phyloP scores from a whole-genome alignment of 2,113 vertebrate genomes.

The Peromyscus maniculatus region DNA sequence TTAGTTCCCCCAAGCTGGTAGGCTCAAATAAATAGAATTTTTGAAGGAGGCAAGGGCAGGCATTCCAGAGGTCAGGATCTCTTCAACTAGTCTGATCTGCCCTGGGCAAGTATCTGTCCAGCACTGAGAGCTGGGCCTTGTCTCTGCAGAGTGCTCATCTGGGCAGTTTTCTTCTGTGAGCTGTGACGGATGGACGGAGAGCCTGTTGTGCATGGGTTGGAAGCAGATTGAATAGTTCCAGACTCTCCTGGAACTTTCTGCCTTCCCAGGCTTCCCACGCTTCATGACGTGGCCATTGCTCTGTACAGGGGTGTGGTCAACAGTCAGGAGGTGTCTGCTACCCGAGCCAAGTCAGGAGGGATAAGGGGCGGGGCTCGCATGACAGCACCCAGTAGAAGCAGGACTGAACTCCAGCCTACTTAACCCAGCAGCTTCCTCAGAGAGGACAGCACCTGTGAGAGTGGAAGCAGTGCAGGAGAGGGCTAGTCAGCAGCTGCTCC shows the following conservation, averaged over 20 bases:
- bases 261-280: constrained; percentile 52
- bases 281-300: constrained; percentile 9
- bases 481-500: background rate
- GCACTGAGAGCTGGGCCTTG: background rate
- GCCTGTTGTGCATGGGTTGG: background rate
- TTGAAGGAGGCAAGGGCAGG: background rate
- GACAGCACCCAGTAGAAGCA: background rate
- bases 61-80: background rate
- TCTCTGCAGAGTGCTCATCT: background rate
- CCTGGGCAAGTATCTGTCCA: background rate
- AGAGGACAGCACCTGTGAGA: background rate
- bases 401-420: background rate
- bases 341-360: background rate
- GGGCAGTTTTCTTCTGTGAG: background rate
- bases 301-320: constrained; percentile 46
- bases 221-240: background rate
- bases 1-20: background rate
- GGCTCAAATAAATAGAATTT: background rate
- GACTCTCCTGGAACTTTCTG: constrained; percentile 47
- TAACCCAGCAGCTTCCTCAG: background rate
- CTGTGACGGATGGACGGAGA: background rate
- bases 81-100: background rate
- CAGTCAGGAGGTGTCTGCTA: constrained; percentile 43
- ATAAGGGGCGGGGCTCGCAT: background rate
- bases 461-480: background rate